phyloP scores from a whole-genome alignment of 2,888 invertebrate species.

The Torymus texanus region DNA sequence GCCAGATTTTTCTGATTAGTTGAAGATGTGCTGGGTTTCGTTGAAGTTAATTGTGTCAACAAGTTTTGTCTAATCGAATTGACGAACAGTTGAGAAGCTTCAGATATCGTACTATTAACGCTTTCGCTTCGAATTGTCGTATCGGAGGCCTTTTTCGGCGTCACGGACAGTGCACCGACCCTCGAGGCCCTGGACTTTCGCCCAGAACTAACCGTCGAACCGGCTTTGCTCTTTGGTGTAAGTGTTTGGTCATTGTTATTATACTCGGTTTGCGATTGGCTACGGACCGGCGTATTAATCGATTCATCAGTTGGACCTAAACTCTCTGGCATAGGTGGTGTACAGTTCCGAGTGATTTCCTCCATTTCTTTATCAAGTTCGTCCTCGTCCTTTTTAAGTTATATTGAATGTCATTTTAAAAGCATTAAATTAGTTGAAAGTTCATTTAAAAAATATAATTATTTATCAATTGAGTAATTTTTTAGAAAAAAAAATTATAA shows the following conservation, averaged over 20 bases:
- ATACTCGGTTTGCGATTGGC: neutral
- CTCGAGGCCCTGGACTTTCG: slow-evolving; percentile 10
- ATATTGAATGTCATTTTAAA: neutral
- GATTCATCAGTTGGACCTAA: neutral
- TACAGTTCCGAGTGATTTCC: neutral
- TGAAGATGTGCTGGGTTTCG: too few relatives aligned
- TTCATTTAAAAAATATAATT: too few relatives aligned
- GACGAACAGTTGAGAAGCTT: too few relatives aligned
- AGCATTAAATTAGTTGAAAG: too few relatives aligned
- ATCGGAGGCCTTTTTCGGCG: neutral
- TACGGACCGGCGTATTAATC: neutral
- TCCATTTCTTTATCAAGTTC: slow-evolving; percentile 18
- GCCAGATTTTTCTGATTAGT: too few relatives aligned
- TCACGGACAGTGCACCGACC: neutral
- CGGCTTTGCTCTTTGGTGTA: neutral
- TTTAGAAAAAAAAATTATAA: neutral
- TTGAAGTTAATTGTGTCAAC: too few relatives aligned
- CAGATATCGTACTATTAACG: too few relatives aligned
- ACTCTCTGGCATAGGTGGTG: neutral
- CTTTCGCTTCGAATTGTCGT: neutral
- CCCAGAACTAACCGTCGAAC: neutral
- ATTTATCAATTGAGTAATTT: too few relatives aligned
- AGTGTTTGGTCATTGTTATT: neutral
- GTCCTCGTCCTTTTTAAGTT: slow-evolving; percentile 4
- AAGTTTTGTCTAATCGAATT: too few relatives aligned